A percentile compares a stretch with the other conserved stretches of the same genome.
phyloP scores from a whole-genome alignment of 2,797 vertebrate species.

The Pseudocheirus occidentalis region DNA sequence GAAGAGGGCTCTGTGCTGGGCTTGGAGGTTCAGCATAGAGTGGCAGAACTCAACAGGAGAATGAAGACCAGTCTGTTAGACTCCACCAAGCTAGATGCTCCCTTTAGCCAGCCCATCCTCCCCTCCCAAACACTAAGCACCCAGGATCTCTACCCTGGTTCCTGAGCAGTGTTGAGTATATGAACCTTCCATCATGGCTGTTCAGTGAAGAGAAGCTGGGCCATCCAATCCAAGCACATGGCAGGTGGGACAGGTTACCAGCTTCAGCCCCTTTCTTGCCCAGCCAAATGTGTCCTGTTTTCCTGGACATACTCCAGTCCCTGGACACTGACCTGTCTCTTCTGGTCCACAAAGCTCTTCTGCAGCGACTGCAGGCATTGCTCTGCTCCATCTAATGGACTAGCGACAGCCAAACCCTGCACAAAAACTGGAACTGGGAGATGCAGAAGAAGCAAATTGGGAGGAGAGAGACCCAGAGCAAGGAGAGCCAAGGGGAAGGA shows the following conservation, averaged over 20 bases:
- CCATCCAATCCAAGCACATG: not conserved
- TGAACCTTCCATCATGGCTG: not conserved
- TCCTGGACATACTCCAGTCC: conserved; percentile 51
- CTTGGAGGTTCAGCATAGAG: not conserved
- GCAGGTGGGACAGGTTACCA: not conserved
- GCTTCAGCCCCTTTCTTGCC: not conserved
- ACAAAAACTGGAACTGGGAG: conserved; percentile 43
- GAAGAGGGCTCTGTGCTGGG: not conserved
- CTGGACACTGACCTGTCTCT: conserved; percentile 76
- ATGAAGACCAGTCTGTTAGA: not conserved
- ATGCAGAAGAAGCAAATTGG: conserved; percentile 59
- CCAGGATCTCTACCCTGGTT: not conserved
- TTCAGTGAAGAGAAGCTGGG: not conserved
- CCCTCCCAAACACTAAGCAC: not conserved
- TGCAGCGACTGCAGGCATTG: conserved; percentile 52
- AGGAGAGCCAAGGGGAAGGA: not conserved
- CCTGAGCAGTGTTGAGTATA: not conserved
- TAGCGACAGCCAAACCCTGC: conserved; percentile 67
- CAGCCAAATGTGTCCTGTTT: conserved; percentile 23
- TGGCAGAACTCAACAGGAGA: not conserved
- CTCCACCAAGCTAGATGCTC: not conserved
- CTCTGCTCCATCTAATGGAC: conserved; percentile 52
- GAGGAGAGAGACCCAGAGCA: conserved; percentile 4
- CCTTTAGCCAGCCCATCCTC: not conserved
- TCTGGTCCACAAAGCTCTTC: conserved; percentile 42